Evolutionary conservation across 2,113 vertebrate genomes (phyloP).

Genomic region (Syngnathus typhle): DNA sequence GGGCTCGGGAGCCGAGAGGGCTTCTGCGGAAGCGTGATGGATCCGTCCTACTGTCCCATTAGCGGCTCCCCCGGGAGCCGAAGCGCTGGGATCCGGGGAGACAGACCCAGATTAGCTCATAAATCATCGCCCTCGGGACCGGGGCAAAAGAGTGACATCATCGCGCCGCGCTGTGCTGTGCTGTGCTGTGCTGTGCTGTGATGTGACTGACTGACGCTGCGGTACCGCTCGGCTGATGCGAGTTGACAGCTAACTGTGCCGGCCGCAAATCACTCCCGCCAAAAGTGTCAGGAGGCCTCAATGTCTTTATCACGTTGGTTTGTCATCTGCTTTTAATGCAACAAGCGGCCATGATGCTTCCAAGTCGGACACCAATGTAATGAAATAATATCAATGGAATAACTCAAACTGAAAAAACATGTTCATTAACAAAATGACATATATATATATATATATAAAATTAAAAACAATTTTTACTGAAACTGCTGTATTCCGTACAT

Average conservation of each 20-base stretch:
- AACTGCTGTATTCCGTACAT: too few relatives aligned
- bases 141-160: conserved; percentile 71
- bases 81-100: conserved; percentile 68
- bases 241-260: conserved; percentile 53
- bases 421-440: too few relatives aligned
- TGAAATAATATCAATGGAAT: too few relatives aligned
- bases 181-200: conserved; percentile 45
- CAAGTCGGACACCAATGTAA: neutral
- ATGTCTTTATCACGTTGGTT: conserved; percentile 26
- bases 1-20: conserved; percentile 59
- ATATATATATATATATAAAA: too few relatives aligned
- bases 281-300: conserved; percentile 42
- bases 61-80: conserved; percentile 71
- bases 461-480: too few relatives aligned
- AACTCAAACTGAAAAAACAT: too few relatives aligned
- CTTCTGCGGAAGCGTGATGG: conserved; percentile 62
- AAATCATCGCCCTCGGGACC: conserved; percentile 78
- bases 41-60: conserved; percentile 81
- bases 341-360: neutral
- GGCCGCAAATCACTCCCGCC: conserved; percentile 37
- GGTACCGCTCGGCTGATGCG: conserved; percentile 54
- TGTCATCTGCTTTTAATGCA: conserved; percentile 29
- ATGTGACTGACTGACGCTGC: conserved; percentile 42
- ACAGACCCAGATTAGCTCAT: conserved; percentile 85
- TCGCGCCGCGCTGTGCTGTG: conserved; percentile 53